Evolutionary conservation across 2,888 invertebrate genomes (phyloP).

Genomic region (Galeruca laticollis): DNA sequence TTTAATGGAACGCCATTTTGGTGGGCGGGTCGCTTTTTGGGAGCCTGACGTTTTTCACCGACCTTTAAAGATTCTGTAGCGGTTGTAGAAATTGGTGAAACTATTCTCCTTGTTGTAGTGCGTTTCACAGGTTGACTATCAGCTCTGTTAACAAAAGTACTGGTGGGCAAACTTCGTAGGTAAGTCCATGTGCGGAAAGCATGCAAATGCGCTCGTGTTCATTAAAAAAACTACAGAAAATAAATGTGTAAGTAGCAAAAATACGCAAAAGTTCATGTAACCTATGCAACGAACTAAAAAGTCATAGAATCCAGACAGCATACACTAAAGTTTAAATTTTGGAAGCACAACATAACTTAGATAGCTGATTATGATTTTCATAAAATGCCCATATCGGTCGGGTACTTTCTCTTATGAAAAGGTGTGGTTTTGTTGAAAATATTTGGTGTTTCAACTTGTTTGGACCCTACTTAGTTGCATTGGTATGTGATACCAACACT

Average conservation of each 20-base stretch:
- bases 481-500: too few relatives aligned
- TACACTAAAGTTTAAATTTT: too few relatives aligned
- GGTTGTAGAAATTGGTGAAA: conserved; percentile 41
- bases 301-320: too few relatives aligned
- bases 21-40: conserved; percentile 50
- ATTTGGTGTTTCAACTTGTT: too few relatives aligned
- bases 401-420: too few relatives aligned
- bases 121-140: conserved; percentile 50
- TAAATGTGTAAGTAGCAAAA: background rate
- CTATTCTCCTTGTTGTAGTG: conserved; percentile 46
- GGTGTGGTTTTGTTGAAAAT: too few relatives aligned
- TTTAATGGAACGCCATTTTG: conserved; percentile 43
- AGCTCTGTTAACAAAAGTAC: conserved; percentile 62
- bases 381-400: too few relatives aligned
- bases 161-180: conserved; percentile 41
- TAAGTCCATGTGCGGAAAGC: conserved; percentile 8
- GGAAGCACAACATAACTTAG: too few relatives aligned
- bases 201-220: conserved; percentile 19
- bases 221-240: background rate
- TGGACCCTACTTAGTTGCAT: too few relatives aligned
- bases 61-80: conserved; percentile 46
- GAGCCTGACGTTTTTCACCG: conserved; percentile 51
- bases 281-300: too few relatives aligned
- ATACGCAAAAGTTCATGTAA: background rate
- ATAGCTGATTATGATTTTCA: too few relatives aligned